Evolutionary conservation across 2,797 vertebrate species (phyloP), one percentile per base, ranked within the genome.

Genomic region (Gymnodraco acuticeps): DNA sequence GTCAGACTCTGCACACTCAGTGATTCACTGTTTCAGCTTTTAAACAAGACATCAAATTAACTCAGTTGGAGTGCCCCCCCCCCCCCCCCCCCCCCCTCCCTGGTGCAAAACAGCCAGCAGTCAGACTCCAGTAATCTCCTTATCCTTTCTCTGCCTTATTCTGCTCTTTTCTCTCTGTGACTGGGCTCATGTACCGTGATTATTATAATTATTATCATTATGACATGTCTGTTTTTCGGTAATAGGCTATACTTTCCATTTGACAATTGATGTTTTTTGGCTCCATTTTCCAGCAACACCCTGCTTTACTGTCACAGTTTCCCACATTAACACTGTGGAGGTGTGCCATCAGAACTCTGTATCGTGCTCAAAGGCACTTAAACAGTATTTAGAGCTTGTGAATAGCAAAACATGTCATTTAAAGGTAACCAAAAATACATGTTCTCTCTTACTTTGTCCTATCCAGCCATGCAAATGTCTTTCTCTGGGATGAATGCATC

Each of bases 21-120:
- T 90, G 86, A 90, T 80, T 87, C 86, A 91, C 75, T 6, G 41
- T 81, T 89, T 84, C 76, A 91, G 87, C 78, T 89, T 92, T 90
- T 87, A 84, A 80, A 87, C 77, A 87, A 88, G 80, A 91, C 83
- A 72, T 80, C 80, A 86, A 90, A 88, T 89, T 85, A 90, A 82
- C 53, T 83, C n/a, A 85, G 88, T 84, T 84, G 81, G 53, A 80
- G 85, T 27, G 68, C 74, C 65, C 68, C 27, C 14, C 10, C 0
- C 17, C 55, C 62, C 74, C 65, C 68, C 27, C 14, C 10, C 0
- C 17, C 55, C 62, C 46, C 52, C 76, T 42, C 19, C 54, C 12
- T 59, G 56, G 54, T 3, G 23, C 64, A 70, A 68, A 70, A 51
- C 51, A 64, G 69, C 76, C 72, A 38, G 7, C 71, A 70, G 84